Evolutionary conservation across 2,113 vertebrate genomes (phyloP), one percentile per base, ranked within the genome.

Genomic region (Psilopogon haemacephalus): DNA sequence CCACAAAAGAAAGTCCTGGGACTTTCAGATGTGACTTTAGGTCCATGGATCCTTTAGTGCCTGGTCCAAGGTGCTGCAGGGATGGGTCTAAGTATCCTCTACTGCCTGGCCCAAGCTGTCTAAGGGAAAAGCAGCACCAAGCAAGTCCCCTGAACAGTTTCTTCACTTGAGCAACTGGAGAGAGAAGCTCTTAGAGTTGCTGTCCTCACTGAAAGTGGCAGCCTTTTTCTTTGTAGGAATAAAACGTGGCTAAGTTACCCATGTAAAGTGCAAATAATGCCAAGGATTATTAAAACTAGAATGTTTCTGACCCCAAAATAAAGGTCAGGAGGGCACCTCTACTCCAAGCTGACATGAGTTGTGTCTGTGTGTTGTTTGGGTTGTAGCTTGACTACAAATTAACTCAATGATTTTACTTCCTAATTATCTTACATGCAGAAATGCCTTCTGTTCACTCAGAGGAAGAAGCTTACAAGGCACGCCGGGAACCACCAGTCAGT

Each of bases 371-470:
- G 35, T 70, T 46, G 7, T 38, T 50, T 42, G 58, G 40, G 60
- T 64, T 78, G 37, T 42, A 77, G 52, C 37, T 89, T 8, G 12
- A 33, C 27, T 74, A 40, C 74, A 87, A 67, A n/a, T 16, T 2
- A 35, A 77, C n/a, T 83, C 71, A 37, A n/a, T 1, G 7, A 74
- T 32, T 89, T 94, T 73, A 18, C n/a, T 60, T 58, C 78, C 33
- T 65, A 11, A 14, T 19, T 89, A n/a, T 76, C n/a, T 93, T 76
- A 8, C 8, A 10, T 72, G 18, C 84, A 97, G 96, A 87, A 70
- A 62, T 89, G 33, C 26, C 89, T 89, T 55, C 94, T 79, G 67
- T 88, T 70, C 72, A 81, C 84, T 89, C 86, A 40, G 95, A 95
- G 52, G 89, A 92, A 9, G 93, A 96, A 86, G 69, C 55, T 84